These are phyloP conservation scores for Scaptomyza montana DNA, from an alignment of 1,140 invertebrate species.

Conservation along the genomic window DNA sequence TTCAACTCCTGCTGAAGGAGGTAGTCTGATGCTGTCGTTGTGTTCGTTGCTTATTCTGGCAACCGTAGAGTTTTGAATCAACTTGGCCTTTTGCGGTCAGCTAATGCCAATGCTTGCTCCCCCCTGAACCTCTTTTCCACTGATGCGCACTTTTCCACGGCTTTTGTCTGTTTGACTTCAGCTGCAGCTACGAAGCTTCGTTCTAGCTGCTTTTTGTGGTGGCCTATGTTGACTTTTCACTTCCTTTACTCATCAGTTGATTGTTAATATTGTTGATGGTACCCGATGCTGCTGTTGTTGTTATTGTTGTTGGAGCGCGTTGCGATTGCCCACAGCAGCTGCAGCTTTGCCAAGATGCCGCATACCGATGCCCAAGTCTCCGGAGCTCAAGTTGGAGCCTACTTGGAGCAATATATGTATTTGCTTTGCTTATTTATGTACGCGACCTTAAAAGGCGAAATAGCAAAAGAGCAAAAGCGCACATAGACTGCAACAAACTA, in stretches of 20 bases:
- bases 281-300: slow-evolving; percentile 35
- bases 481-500: slow-evolving; percentile 33
- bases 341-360: slow-evolving; percentile 50
- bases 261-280: slow-evolving; percentile 78
- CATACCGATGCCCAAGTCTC: slow-evolving; percentile 36
- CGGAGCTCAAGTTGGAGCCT: not conserved
- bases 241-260: slow-evolving; percentile 80
- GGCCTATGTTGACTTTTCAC: slow-evolving; percentile 80
- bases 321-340: slow-evolving; percentile 52
- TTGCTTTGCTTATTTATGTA: slow-evolving; percentile 73
- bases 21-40: not conserved
- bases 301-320: slow-evolving; percentile 29
- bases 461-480: slow-evolving; percentile 59
- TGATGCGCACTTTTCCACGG: slow-evolving; percentile 46
- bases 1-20: slow-evolving; percentile 43
- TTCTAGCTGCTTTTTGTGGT: slow-evolving; percentile 52
- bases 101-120: slow-evolving; percentile 32
- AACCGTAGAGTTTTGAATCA: slow-evolving; percentile 17
- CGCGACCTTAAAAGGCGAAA: slow-evolving; percentile 77
- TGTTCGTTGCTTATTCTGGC: not conserved
- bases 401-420: slow-evolving; percentile 41
- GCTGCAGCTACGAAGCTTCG: slow-evolving; percentile 12
- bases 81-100: slow-evolving; percentile 56
- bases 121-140: not conserved
- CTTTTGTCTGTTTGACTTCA: slow-evolving; percentile 40